Conservation (phyloP, 2,888 invertebrate genomes). For the Aphidoletes aphidimyza region DNA sequence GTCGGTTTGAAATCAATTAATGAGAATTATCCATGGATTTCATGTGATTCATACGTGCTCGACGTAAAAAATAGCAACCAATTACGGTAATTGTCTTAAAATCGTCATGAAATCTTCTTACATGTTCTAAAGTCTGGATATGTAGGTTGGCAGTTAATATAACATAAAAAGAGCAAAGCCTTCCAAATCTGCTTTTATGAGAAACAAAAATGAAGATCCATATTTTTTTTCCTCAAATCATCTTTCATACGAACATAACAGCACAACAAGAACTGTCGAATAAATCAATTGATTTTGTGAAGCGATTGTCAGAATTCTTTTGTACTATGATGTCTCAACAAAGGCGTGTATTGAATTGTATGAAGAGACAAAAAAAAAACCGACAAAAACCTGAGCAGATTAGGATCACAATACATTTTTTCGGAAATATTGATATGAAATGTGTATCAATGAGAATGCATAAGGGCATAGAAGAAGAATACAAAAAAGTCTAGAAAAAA, state of each 20-base stretch:
- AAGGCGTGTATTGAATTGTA: not conserved
- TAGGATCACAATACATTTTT: slow-evolving; percentile 9
- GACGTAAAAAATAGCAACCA: not conserved
- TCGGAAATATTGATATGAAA: not conserved
- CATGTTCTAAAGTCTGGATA: not conserved
- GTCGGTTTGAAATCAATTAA: slow-evolving; percentile 36
- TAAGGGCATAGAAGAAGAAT: slow-evolving; percentile 40
- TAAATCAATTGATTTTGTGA: not conserved
- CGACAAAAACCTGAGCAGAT: slow-evolving; percentile 9
- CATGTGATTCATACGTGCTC: too few species aligned
- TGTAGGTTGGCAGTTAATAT: not conserved
- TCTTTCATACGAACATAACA: slow-evolving; percentile 24
- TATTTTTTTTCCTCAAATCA: not conserved
- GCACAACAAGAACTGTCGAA: not conserved
- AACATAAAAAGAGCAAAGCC: not conserved
- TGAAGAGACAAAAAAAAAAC: not conserved
- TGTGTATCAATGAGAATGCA: not conserved
- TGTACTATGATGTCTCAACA: not conserved
- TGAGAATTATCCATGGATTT: not conserved
- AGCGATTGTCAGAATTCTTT: slow-evolving; percentile 1
- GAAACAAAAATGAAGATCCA: not conserved
- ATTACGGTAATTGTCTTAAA: not conserved
- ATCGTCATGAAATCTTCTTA: not conserved
- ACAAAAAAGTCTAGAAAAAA: not conserved
- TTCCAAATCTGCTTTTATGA: not conserved